phyloP scores from a whole-genome alignment of 2,888 invertebrate genomes.

The Teleiodes luculella region DNA sequence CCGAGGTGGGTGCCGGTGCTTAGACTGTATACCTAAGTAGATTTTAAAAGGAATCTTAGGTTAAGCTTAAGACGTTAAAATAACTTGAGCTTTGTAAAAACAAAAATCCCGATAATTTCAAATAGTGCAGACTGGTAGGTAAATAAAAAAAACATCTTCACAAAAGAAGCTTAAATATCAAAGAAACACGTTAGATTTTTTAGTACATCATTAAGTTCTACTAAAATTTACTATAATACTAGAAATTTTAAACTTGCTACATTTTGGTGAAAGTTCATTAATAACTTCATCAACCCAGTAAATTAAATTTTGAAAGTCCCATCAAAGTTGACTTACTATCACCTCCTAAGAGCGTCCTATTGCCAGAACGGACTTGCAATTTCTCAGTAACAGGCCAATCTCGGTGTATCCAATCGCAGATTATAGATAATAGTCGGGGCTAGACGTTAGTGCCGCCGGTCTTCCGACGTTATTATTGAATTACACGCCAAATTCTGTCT shows the following conservation, averaged over 20 bases:
- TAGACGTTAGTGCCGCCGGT: conserved; percentile 68
- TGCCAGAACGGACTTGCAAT: conserved; percentile 36
- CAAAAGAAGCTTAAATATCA: no score
- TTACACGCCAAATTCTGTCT: conserved; percentile 63
- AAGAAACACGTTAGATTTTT: no score
- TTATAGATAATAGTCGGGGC: conserved; percentile 58
- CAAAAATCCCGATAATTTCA: no score
- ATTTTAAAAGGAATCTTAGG: conserved; percentile 9
- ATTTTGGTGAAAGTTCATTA: no score
- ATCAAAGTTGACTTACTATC: conserved; percentile 31
- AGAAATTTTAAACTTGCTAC: conserved; percentile 1
- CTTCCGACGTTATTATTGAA: conserved; percentile 68
- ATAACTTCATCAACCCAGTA: neutral
- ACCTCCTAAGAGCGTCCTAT: conserved; percentile 36
- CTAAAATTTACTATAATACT: neutral
- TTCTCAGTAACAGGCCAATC: conserved; percentile 51
- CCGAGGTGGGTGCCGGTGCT: conserved; percentile 39
- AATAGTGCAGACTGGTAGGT: no score
- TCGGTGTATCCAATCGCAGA: conserved; percentile 64
- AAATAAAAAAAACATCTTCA: no score
- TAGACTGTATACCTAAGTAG: conserved; percentile 6
- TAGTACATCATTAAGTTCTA: no score
- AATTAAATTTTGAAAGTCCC: conserved; percentile 38
- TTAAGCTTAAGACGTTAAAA: conserved; percentile 2
- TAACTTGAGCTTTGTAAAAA: neutral